Percentiles rank a stretch among this genome's conserved stretches.
Conservation (phyloP, 2,113 vertebrate species). For the Gobiocypris rarus region DNA sequence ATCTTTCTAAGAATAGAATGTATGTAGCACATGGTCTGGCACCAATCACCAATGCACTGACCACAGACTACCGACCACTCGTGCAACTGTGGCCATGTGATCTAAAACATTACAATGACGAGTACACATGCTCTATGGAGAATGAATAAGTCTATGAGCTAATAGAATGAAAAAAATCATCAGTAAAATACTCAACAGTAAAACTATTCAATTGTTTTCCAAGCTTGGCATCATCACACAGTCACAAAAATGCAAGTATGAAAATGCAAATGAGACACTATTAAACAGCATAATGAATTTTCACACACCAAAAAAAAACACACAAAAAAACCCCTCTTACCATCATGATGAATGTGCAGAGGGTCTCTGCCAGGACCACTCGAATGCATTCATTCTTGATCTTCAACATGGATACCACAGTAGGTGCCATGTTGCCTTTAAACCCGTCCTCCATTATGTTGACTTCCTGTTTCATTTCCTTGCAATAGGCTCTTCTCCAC, state of each 20-base stretch:
- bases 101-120: neutral
- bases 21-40: constrained; percentile 1
- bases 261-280: neutral
- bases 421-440: constrained; percentile 18
- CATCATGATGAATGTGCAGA: constrained; percentile 86
- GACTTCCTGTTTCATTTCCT: constrained; percentile 61
- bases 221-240: neutral
- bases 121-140: neutral
- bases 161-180: neutral
- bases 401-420: constrained; percentile 53
- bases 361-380: constrained; percentile 78
- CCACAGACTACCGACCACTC: neutral
- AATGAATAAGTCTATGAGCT: neutral
- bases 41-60: neutral
- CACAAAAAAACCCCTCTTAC: constrained; percentile 74
- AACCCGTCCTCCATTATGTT: constrained; percentile 50
- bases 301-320: too few relatives aligned
- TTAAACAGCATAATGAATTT: constrained; percentile 49
- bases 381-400: constrained; percentile 71
- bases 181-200: neutral
- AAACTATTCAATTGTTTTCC: neutral
- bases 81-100: neutral
- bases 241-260: neutral
- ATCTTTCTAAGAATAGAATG: constrained; percentile 37
- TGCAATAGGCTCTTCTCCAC: neutral